Percentiles rank a stretch among this genome's conserved stretches.
phyloP scores from a whole-genome alignment of 2,113 vertebrate species.

The Sterrhoptilus dennistouni region DNA sequence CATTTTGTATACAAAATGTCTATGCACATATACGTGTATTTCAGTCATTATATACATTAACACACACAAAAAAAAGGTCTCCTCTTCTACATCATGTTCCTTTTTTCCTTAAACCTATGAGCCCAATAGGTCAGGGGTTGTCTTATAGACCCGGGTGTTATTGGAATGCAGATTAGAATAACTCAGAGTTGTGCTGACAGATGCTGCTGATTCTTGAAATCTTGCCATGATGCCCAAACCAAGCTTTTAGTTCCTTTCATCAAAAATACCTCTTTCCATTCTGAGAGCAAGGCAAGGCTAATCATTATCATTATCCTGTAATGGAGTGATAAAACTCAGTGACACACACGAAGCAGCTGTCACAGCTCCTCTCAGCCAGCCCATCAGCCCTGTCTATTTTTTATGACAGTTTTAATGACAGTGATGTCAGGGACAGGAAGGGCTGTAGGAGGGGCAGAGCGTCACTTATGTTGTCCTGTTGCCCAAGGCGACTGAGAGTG shows the following conservation, averaged over 20 bases:
- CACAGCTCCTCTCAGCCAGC: slow-evolving; percentile 7
- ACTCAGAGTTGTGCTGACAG: not conserved
- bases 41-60: not conserved
- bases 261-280: slow-evolving; percentile 32
- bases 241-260: slow-evolving; percentile 25
- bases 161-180: not conserved
- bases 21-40: not conserved
- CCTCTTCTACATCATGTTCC: not conserved
- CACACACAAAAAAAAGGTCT: not conserved
- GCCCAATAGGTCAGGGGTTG: not conserved
- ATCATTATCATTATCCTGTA: slow-evolving; percentile 54
- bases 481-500: not conserved
- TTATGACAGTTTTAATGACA: slow-evolving; percentile 12
- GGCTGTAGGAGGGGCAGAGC: not conserved
- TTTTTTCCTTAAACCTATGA: not conserved
- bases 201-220: slow-evolving; percentile 17
- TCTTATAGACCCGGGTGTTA: not conserved
- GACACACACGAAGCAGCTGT: slow-evolving; percentile 47
- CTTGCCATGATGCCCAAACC: not conserved
- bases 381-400: not conserved
- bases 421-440: slow-evolving; percentile 19
- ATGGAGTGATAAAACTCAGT: slow-evolving; percentile 45
- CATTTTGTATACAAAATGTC: not conserved
- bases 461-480: not conserved
- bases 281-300: slow-evolving; percentile 25